Evolutionary conservation across 2,797 vertebrate species (phyloP), one percentile per base, ranked within the genome.

Genomic region (Gobio occitaniae): DNA sequence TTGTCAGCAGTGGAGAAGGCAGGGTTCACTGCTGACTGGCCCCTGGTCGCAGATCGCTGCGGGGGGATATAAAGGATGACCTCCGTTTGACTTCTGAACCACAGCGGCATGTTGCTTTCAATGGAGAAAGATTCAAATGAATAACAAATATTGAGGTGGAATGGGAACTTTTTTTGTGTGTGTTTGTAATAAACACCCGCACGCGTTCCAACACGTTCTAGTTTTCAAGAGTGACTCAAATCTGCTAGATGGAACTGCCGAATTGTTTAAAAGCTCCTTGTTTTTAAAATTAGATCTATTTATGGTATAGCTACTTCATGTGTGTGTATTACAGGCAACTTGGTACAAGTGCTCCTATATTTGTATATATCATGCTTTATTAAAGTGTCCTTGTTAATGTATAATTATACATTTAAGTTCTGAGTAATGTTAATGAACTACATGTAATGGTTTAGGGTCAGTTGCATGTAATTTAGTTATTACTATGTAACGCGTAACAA

Each of bases 81-180:
- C 96, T 93, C 94, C 91, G 93, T 90, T 93, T 97, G 96, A 96
- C 95, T 96, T 92, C 92, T 92, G 91, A 89, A 92, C 91, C 87
- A 86, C 91, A 89, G 80, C 91, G 92, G 90, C 92, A 87, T 91
- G 77, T 92, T 91, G 90, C 86, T 92, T 88, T 90, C 89, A 85
- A 68, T 76, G 38, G 74, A 87, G 79, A 68, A 83, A 86, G 80
- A 88, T 86, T 80, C 77, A 68, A 84, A 80, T 54, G 65, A 77
- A 78, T 86, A 83, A 76, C 78, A 79, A 56, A 88, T 83, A 86
- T 72, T 84, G 54, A 82, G 54, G 16, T 50, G n/a, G 47, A 21
- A 75, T 47, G 59, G 25, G 66, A 78, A 48, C 63, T 75, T 50
- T 50, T 52, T 52, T 5, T 50, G 25, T 25, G 25, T 50, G 2